These are phyloP conservation scores for Lagocephalus sceleratus DNA, from an alignment of 2,797 vertebrate genomes.

Conservation along the genomic window DNA sequence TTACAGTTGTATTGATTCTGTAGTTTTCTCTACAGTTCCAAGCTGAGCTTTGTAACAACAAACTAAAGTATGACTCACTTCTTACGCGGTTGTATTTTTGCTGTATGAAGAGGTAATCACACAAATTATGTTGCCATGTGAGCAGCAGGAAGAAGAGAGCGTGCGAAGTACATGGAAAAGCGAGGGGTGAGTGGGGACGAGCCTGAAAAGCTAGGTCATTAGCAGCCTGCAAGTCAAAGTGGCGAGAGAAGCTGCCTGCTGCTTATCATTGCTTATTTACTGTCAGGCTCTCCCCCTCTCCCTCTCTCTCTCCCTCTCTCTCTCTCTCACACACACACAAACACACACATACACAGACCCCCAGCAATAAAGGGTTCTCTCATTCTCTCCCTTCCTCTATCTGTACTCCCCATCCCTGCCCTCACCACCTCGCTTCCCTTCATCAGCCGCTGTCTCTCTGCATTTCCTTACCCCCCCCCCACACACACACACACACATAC, in stretches of 20 bases:
- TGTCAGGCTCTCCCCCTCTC: conserved; percentile 47
- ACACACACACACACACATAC: conserved; percentile 11
- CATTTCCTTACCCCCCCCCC: conserved; percentile 21
- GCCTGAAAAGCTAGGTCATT: conserved; percentile 60
- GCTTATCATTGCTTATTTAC: conserved; percentile 66
- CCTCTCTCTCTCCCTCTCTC: conserved; percentile 31
- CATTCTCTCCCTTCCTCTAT: conserved; percentile 19
- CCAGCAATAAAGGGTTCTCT: conserved; percentile 43
- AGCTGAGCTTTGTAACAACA: background rate
- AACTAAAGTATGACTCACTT: background rate
- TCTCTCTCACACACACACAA: background rate
- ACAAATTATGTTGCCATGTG: background rate
- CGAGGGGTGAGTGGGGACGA: conserved; percentile 43
- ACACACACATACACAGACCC: conserved; percentile 34
- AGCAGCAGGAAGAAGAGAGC: conserved; percentile 4
- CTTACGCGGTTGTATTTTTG: conserved; percentile 6
- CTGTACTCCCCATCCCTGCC: conserved; percentile 1
- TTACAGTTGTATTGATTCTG: no score
- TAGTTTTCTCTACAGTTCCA: no score
- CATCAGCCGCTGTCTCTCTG: conserved; percentile 37
- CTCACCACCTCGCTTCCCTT: conserved; percentile 20
- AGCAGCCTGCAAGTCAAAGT: conserved; percentile 58
- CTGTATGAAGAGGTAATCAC: conserved; percentile 29
- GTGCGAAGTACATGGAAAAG: background rate
- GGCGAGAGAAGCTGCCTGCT: conserved; percentile 52